These are phyloP conservation scores for Otolemur garnettii DNA, from an alignment of 2,113 vertebrate species.

Conservation along the genomic window DNA sequence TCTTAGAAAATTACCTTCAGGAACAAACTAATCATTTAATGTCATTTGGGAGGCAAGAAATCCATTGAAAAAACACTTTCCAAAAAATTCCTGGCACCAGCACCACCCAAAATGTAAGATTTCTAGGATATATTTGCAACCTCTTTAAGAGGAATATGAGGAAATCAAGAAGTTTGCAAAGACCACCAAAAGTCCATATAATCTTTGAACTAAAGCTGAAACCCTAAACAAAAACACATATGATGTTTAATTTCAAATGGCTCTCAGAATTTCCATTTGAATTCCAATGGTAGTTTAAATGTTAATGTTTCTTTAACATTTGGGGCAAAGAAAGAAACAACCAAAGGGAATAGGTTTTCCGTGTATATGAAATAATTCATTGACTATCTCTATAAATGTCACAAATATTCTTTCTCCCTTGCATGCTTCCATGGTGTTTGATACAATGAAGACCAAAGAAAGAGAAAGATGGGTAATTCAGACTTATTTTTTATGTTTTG, in stretches of 20 bases:
- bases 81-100: not conserved
- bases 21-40: constrained; percentile 44
- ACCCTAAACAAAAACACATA: not conserved
- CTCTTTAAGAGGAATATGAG: constrained; percentile 22
- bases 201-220: not conserved
- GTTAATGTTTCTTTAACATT: not conserved
- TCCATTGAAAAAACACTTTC: constrained; percentile 49
- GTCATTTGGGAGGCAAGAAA: constrained; percentile 4
- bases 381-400: constrained; percentile 14
- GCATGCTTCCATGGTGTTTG: constrained; percentile 65
- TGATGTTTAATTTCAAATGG: not conserved
- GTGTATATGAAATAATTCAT: constrained; percentile 1
- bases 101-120: not conserved
- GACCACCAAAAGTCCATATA: not conserved
- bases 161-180: constrained; percentile 18
- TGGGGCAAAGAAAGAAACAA: not conserved
- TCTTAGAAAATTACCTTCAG: constrained; percentile 29
- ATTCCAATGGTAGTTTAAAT: not conserved
- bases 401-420: constrained; percentile 73
- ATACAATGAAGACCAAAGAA: constrained; percentile 90
- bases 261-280: constrained; percentile 31
- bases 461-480: constrained; percentile 92
- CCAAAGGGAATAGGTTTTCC: not conserved
- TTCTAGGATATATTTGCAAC: not conserved
- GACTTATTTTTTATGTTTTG: constrained; percentile 63